Evolutionary conservation across 2,113 vertebrate species (phyloP).

Genomic region (Paradoxurus hermaphroditus): DNA sequence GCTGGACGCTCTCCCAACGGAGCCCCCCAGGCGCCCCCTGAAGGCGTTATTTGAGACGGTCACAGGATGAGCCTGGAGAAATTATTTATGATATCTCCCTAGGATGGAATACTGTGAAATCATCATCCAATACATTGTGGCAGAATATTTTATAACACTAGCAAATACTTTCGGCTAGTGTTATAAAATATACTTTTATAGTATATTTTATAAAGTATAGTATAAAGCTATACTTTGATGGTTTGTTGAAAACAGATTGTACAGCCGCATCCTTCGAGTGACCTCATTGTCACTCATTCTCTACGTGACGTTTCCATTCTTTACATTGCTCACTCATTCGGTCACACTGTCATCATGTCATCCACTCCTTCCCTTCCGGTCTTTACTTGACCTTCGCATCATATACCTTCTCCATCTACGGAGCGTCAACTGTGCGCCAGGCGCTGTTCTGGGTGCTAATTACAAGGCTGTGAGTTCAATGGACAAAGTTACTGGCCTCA

Average conservation of each 20-base stretch:
- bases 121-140: accelerated
- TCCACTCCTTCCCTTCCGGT: background rate
- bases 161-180: background rate
- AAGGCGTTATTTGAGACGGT: background rate
- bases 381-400: background rate
- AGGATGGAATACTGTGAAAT: accelerated
- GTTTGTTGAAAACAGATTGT: background rate
- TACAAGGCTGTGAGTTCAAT: background rate
- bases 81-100: background rate
- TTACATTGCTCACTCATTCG: background rate
- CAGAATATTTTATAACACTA: background rate
- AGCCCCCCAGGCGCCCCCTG: background rate
- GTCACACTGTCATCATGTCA: background rate
- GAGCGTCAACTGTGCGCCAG: background rate
- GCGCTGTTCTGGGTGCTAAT: background rate
- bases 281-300: background rate
- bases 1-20: too few species aligned
- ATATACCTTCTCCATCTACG: accelerated
- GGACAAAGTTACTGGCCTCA: background rate
- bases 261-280: accelerated
- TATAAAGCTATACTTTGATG: too few species aligned
- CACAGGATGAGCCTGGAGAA: background rate
- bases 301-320: background rate
- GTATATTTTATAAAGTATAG: too few species aligned
- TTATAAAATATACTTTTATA: too few species aligned